Conservation (phyloP, 1,140 invertebrate species). For the honey bee (Apis mellifera) region Amel_HAv3.1 CM009931.2:18392501-18393000, state of each 20-base stretch:
- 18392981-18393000: conserved; percentile 4
- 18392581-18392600: no score
- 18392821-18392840: conserved; percentile 73
- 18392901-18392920: conserved; percentile 66
- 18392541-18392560: no score
- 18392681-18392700: background rate
- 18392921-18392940: conserved; percentile 32
- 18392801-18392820: conserved; percentile 71
- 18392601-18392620: no score
- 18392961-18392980: background rate
- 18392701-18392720: background rate
- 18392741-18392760: conserved; percentile 14
- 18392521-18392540: no score
- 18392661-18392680: background rate
- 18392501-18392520: no score
- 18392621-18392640: no score
- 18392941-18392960: background rate
- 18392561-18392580: no score
- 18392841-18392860: conserved; percentile 67
- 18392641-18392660: no score
- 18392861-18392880: conserved; percentile 60
- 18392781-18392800: conserved; percentile 69
- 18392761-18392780: conserved; percentile 36
- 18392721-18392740: background rate
- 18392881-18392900: conserved; percentile 72